Evolutionary conservation across 2,888 invertebrate genomes (phyloP), one percentile per base, ranked within the genome.

Genomic region (Drosophila mimetica): DNA sequence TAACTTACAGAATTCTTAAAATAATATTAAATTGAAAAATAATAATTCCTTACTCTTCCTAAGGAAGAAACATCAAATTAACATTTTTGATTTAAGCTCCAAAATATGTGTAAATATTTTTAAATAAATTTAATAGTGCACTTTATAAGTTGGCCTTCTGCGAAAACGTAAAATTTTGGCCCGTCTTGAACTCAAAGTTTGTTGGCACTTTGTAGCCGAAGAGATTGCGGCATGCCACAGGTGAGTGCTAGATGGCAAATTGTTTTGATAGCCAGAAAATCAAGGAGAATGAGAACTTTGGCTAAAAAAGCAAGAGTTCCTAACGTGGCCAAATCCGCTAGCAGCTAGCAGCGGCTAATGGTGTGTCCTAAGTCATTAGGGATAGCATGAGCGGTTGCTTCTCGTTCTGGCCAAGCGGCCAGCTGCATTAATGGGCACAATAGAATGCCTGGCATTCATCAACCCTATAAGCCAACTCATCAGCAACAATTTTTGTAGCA

Each of bases 391-490:
- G 52, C 47, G 46, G 61, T 51, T 42, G 9, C 64, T 7, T 20
- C 57, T 57, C 57, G 28, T 67, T 37, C 42, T 48, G 71, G 48
- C 34, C 13, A 50, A 48, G 67, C 72, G 66, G 76, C 81, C 81
- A 81, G 66, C 54, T 37, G 61, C 79, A 75, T 67, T 78, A 73
- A 84, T 86, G 84, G 82, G 79, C 76, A 50, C 52, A 57, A 59
- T 54, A 71, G 57, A 58, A 74, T 79, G 80, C 78, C 72, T 69
- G 58, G 61, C 75, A 80, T 74, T 58, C 84, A 70, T 85, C 79
- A 75, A 67, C 86, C 88, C 88, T 82, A 86, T 75, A 79, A 88
- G 82, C 82, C 75, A 86, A 82, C 82, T 86, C 88, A 88, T 79
- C 71, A 64, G 44, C 80, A 75, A 74, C 88, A 82, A 89, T 89